phyloP scores from a whole-genome alignment of 2,797 vertebrate genomes.

The Staurois parvus region DNA sequence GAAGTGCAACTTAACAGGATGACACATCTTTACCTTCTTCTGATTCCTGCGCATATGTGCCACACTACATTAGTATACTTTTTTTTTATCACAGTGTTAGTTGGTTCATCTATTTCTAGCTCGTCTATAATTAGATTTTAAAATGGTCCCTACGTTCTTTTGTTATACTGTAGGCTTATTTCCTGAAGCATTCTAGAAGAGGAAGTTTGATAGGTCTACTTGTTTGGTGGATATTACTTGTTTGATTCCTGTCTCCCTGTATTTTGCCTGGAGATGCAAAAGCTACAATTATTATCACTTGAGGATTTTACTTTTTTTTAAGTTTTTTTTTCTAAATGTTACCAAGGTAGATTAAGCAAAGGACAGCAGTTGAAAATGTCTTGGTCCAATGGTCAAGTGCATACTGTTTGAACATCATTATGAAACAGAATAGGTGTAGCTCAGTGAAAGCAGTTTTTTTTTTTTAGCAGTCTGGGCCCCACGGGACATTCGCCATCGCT shows the following conservation, averaged over 20 bases:
- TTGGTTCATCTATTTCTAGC: background rate
- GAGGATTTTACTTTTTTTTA: background rate
- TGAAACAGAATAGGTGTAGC: too few species aligned
- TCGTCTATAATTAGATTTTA: background rate
- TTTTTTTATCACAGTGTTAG: background rate
- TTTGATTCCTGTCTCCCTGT: background rate
- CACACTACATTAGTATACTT: background rate
- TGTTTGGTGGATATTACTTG: background rate
- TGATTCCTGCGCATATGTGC: background rate
- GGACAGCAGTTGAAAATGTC: too few species aligned
- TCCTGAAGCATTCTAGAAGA: background rate
- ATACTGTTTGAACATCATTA: too few species aligned
- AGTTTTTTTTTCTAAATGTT: too few species aligned
- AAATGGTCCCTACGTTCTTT: background rate
- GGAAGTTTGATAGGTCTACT: slow-evolving; percentile 3
- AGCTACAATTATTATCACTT: background rate
- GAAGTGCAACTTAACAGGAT: background rate
- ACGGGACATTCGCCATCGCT: too few species aligned
- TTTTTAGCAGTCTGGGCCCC: too few species aligned
- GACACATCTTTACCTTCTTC: background rate
- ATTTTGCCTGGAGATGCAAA: background rate
- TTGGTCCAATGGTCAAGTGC: too few species aligned
- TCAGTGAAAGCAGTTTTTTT: too few species aligned
- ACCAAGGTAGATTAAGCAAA: too few species aligned
- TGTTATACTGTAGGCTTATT: background rate